Evolutionary conservation across 2,888 invertebrate species (phyloP).

Genomic region (Liodrosophila aerea): DNA sequence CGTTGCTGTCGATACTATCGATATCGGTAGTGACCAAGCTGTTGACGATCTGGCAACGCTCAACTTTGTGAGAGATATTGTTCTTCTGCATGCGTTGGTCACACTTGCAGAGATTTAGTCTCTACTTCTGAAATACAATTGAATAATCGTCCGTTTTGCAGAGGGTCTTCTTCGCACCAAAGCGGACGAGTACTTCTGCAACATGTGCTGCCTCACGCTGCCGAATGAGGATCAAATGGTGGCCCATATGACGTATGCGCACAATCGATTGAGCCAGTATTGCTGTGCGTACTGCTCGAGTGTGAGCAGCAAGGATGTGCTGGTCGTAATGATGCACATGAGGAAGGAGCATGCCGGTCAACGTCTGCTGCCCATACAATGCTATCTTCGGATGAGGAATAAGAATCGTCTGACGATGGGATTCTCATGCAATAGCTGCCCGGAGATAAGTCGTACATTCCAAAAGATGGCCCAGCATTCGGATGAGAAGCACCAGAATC

Average conservation of each 20-base stretch:
- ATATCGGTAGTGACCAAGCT: too few relatives aligned
- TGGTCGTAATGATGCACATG: conserved; percentile 32
- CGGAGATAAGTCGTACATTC: conserved; percentile 15
- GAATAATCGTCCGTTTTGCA: too few relatives aligned
- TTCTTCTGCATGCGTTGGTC: too few relatives aligned
- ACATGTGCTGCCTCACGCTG: conserved; percentile 29
- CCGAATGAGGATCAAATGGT: not conserved
- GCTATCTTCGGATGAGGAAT: conserved; percentile 11
- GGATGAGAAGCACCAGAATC: conserved; percentile 84
- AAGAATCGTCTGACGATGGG: conserved; percentile 62
- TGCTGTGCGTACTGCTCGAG: conserved; percentile 30
- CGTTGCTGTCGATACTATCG: too few relatives aligned
- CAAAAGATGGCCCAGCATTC: conserved; percentile 58
- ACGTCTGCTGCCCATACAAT: conserved; percentile 26
- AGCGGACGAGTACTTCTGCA: conserved; percentile 37
- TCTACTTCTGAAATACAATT: too few relatives aligned
- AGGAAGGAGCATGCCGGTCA: conserved; percentile 3
- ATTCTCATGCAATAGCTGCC: conserved; percentile 52
- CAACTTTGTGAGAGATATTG: too few relatives aligned
- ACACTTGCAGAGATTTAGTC: too few relatives aligned
- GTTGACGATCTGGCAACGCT: too few relatives aligned
- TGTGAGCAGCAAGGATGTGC: rapidly evolving
- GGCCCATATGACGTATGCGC: conserved; percentile 12
- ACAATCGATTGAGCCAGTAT: conserved; percentile 9
- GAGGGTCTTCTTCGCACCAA: not conserved